phyloP scores from a whole-genome alignment of 2,113 vertebrate genomes.

The Asarcornis scutulata region DNA sequence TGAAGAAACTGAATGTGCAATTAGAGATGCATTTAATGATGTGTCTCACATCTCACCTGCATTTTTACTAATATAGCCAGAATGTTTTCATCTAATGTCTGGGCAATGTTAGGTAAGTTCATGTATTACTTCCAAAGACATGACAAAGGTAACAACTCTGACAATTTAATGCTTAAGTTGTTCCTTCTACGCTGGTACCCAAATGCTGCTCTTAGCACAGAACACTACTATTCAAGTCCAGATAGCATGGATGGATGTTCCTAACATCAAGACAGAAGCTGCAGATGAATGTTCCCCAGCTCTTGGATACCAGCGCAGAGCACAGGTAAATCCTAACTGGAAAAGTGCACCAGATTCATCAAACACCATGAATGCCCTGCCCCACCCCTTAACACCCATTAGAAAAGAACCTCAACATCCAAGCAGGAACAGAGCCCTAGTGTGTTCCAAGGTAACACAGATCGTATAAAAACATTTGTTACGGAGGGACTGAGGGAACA shows the following conservation, averaged over 20 bases:
- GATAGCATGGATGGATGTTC: accelerated
- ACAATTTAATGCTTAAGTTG: neutral
- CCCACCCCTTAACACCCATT: accelerated
- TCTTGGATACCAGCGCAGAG: neutral
- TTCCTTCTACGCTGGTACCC: neutral
- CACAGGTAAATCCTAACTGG: neutral
- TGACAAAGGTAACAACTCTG: neutral
- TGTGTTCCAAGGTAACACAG: neutral
- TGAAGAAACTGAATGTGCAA: neutral
- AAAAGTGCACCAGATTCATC: neutral
- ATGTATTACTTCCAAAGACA: neutral
- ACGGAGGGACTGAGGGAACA: neutral
- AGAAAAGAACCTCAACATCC: accelerated
- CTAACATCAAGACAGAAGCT: neutral
- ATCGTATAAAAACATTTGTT: neutral
- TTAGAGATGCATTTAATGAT: neutral
- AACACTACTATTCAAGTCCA: neutral
- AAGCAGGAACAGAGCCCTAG: neutral
- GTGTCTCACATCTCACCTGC: neutral
- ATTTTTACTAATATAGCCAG: neutral
- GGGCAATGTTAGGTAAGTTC: neutral
- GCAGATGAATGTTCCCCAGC: neutral
- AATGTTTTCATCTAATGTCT: neutral
- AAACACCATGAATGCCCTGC: neutral
- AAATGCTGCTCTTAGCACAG: neutral